Evolutionary conservation across 1,140 invertebrate species (phyloP).

Genomic region (Mya arenaria): DNA sequence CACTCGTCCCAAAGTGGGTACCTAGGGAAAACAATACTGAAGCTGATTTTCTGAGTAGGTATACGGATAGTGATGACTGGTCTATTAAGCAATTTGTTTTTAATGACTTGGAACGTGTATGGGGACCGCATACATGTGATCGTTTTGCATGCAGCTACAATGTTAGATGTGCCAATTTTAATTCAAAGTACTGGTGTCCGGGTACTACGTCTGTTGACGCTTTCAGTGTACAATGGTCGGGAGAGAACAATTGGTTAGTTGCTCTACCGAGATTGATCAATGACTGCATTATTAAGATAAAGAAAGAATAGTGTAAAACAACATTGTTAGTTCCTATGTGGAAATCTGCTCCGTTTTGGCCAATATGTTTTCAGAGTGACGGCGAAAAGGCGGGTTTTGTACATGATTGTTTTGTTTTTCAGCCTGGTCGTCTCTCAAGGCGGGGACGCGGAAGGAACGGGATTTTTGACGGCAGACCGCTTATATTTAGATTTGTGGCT

Average conservation of each 20-base stretch:
- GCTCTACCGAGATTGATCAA: constrained; percentile 4
- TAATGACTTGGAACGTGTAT: too few relatives aligned
- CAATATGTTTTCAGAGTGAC: background rate
- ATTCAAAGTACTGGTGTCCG: too few relatives aligned
- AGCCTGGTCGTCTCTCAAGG: background rate
- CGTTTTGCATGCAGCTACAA: too few relatives aligned
- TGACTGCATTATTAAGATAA: constrained; percentile 8
- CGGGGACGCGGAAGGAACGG: constrained; percentile 22
- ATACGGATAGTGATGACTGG: too few relatives aligned
- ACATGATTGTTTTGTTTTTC: background rate
- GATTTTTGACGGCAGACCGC: constrained; percentile 15
- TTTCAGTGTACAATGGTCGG: too few relatives aligned
- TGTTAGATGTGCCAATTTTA: too few relatives aligned
- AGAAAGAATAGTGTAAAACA: background rate
- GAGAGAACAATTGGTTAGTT: constrained; percentile 42
- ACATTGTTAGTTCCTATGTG: constrained; percentile 16
- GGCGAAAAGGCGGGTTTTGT: background rate
- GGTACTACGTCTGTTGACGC: too few relatives aligned
- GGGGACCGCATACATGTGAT: too few relatives aligned
- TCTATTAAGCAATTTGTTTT: too few relatives aligned
- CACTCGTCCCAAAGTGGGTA: too few relatives aligned
- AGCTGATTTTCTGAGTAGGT: too few relatives aligned
- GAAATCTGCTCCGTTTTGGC: constrained; percentile 32
- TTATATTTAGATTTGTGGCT: constrained; percentile 15
- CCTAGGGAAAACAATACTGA: too few relatives aligned